phyloP scores from a whole-genome alignment of 2,113 vertebrate genomes.

The Dicerorhinus sumatrensis region DNA sequence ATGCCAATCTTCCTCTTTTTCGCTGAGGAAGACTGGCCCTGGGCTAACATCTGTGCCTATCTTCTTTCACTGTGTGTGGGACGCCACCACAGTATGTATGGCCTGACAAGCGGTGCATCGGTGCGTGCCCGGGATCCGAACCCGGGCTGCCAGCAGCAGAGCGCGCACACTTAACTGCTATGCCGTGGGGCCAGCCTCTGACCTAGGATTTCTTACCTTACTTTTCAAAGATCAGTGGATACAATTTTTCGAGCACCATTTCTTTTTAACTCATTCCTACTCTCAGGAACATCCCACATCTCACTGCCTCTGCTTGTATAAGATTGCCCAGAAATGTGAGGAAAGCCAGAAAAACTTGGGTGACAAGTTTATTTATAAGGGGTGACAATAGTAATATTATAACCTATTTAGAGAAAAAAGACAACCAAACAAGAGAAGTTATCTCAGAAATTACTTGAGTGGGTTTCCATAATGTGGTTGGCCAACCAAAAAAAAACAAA shows the following conservation, averaged over 20 bases:
- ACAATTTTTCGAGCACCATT: not conserved
- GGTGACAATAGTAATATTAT: not conserved
- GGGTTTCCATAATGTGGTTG: not conserved
- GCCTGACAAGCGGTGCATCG: no score
- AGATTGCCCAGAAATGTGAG: not conserved
- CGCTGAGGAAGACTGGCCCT: no score
- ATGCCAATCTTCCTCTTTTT: no score
- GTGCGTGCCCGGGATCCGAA: no score
- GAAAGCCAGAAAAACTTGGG: not conserved
- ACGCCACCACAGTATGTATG: no score
- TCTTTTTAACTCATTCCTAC: not conserved
- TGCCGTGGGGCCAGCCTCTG: no score
- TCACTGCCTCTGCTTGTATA: not conserved
- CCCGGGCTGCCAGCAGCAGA: no score
- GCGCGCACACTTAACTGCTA: no score
- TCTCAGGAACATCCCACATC: no score
- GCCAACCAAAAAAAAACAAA: not conserved
- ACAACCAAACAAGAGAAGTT: not conserved
- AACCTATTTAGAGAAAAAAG: not conserved
- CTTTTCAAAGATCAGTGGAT: not conserved
- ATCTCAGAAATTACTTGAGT: constrained; percentile 40
- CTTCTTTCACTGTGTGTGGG: no score
- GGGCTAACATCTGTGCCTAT: no score
- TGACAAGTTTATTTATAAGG: no score
- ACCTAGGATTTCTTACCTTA: not conserved